Conservation (phyloP, 2,888 invertebrate species). For the Drosophila histrio region DNA sequence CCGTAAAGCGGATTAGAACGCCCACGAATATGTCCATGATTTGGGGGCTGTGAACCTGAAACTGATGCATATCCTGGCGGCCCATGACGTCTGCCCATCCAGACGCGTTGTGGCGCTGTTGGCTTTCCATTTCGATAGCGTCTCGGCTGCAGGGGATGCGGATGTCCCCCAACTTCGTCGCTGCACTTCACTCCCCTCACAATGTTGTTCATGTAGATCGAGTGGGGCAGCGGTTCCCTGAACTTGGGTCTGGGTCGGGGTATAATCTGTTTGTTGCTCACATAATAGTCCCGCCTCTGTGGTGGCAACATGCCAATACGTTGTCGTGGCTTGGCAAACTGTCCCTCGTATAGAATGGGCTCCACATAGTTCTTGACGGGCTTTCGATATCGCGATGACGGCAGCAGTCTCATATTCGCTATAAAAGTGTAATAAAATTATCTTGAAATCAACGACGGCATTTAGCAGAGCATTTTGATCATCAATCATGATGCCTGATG, state of each 20-base stretch:
- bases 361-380: conserved; percentile 68
- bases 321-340: conserved; percentile 57
- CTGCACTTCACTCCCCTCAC: conserved; percentile 61
- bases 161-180: conserved; percentile 38
- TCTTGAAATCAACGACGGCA: too few species aligned
- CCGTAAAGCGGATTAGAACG: conserved; percentile 8
- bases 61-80: background rate
- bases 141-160: background rate
- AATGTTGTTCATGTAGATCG: conserved; percentile 71
- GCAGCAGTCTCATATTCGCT: conserved; percentile 21
- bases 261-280: conserved; percentile 67
- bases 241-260: conserved; percentile 56
- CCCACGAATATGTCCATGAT: background rate
- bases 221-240: conserved; percentile 53
- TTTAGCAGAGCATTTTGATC: too few species aligned
- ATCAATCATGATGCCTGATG: too few species aligned
- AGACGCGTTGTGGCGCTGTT: conserved; percentile 6
- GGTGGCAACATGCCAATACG: conserved; percentile 31
- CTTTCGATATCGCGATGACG: conserved; percentile 41
- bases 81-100: conserved; percentile 15
- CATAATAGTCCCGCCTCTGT: conserved; percentile 51
- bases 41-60: background rate
- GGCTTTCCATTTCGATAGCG: conserved; percentile 9
- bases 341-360: conserved; percentile 66
- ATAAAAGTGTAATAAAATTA: background rate